Base-by-base conservation (phyloP, 2,113 vertebrate genomes). In the Psettodes erumei region DNA sequence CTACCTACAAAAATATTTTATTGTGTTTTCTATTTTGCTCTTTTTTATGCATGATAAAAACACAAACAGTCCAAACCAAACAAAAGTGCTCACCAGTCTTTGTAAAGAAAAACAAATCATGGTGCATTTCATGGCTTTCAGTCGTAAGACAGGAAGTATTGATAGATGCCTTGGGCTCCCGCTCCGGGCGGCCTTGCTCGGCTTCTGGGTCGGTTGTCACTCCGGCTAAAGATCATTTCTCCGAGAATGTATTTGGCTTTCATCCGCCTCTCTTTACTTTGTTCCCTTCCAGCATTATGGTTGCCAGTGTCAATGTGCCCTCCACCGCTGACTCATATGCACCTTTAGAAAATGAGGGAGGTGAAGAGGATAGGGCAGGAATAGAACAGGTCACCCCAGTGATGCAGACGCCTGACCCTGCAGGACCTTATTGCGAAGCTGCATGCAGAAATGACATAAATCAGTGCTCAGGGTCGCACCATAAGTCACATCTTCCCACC, bases 81-180 rank as follows among this genome's bases (percentile, higher is more conserved):
- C 40, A 86, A 89, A 91, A 92, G 85, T 86, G 85, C 87, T 85
- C 89, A 85, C 84, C 85, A 85, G 79, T 89, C 86, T 86, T 92
- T 90, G 85, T 81, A 81, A 91, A 90, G 87, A 54, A 91, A 91
- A 92, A 86, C 82, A 84, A 93, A 89, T 90, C 85, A 85, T 83
- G 87, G 92, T 90, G 84, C 38, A 61, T 92, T 92, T 90, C 92
- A 95, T 95, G 94, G 94, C 94, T 95, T 94, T 93, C 90, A 87
- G 80, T 92, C 93, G 89, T 87, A 88, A 88, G 88, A 94, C 78
- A 89, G 90, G 84, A 92, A 88, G 79, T 89, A 79, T 81, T 72
- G 68, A 77, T 71, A 51, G 71, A 77, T 47, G 82, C 80, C 73
- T 69, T 5, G 70, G 86, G 83, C 77, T 83, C 66, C 27, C 9